phyloP scores from a whole-genome alignment of 2,797 vertebrate genomes.

The Tinamus major region DNA sequence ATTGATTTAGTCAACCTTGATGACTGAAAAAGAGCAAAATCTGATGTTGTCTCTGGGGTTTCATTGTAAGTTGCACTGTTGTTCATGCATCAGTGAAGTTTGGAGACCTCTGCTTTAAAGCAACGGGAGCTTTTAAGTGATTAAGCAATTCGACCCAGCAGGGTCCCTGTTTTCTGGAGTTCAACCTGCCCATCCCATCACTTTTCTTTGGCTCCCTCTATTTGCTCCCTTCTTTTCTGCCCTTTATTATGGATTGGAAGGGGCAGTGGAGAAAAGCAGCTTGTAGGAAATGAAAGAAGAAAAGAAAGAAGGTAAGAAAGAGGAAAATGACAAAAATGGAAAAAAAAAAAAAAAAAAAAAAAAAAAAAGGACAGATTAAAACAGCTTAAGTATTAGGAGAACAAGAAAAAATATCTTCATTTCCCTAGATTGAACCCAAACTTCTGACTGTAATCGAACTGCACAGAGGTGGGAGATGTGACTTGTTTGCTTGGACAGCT shows the following conservation, averaged over 20 bases:
- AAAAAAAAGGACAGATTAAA: not conserved
- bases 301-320: not conserved
- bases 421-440: not conserved
- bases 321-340: not conserved
- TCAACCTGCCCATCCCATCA: not conserved
- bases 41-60: not conserved
- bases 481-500: not conserved
- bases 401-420: not conserved
- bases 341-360: accelerated
- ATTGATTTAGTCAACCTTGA: not conserved
- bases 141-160: not conserved
- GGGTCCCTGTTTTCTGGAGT: not conserved
- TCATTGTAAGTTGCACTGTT: not conserved
- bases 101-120: not conserved
- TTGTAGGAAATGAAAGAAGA: not conserved
- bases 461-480: not conserved
- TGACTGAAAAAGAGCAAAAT: not conserved
- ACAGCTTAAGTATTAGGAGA: not conserved
- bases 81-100: not conserved
- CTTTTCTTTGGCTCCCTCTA: not conserved
- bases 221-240: not conserved
- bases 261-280: not conserved
- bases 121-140: not conserved
- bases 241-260: accelerated
- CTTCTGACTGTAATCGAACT: not conserved